Evolutionary conservation across 2,888 invertebrate species (phyloP), one percentile per base, ranked within the genome.

Genomic region (Lithophane socia): DNA sequence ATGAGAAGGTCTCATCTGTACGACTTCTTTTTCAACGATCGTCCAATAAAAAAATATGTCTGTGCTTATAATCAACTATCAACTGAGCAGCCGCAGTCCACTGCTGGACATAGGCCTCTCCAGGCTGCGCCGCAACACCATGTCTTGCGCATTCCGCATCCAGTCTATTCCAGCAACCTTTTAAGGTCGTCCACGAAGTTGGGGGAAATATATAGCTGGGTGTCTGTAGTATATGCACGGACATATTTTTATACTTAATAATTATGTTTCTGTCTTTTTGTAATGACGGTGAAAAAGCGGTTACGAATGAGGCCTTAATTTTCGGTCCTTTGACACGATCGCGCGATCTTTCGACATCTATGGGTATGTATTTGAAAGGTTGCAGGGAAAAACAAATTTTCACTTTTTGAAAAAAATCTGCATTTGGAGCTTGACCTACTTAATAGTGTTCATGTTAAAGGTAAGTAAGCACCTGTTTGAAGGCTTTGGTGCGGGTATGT

Each of bases 401-500:
- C 2, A 16, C 8, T 13, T 1, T 21, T 58, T n/a, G 0, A 12
- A 68, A 44, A 1, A 42, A 21, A 4, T 37, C 21, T 80, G 5
- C 8, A 18, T 7, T 44, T 42, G 12, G 4, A 54, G 65, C 13
- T 29, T n/a, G 2, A 16, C 4, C 16, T n/a, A 52, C 21, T 5
- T 13, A 52, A 3, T 13, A n/a, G 16, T 56, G n/a, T 24, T 42
- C 18, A 3, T 12, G 24, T 56, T 9, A 8, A 73, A 77, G 70
- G 83, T 83, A 73, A 82, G 83, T 82, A 24, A 47, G 68, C 65
- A 71, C 61, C 4, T 12, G 37, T 60, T 66, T 85, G 49, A 60
- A 70, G 42, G 82, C 72, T 82, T 85, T 65, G 66, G 49, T 73
- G 63, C 65, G 69, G 82, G 29, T 54, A 21, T 21, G 52, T 10